A percentile compares a stretch with the other conserved stretches of the same genome.
phyloP scores from a whole-genome alignment of 1,140 invertebrate genomes.

The Rhysida immarginata region DNA sequence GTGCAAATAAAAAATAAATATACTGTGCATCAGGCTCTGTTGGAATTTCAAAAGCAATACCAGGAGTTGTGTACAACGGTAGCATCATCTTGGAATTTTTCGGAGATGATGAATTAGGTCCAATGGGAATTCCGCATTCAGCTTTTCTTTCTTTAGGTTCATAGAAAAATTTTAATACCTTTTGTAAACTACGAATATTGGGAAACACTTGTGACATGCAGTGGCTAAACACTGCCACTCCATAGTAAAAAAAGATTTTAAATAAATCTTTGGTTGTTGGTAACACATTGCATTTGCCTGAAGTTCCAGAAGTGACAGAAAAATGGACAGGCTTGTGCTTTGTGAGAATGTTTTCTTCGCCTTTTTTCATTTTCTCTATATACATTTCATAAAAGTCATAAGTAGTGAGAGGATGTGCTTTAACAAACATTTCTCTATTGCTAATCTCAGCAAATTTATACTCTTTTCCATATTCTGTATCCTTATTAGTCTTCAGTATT shows the following conservation, averaged over 20 bases:
- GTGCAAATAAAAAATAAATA: conserved; percentile 27
- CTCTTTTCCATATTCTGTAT: conserved; percentile 24
- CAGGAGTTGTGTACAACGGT: conserved; percentile 24
- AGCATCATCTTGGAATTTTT: conserved; percentile 24
- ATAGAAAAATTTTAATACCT: conserved; percentile 27
- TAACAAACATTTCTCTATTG: conserved; percentile 20
- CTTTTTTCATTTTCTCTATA: conserved; percentile 24
- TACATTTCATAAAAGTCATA: conserved; percentile 24
- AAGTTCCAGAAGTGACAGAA: conserved; percentile 29
- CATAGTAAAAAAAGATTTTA: conserved; percentile 22
- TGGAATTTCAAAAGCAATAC: conserved; percentile 18
- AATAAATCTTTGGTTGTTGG: conserved; percentile 11
- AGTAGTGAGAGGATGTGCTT: conserved; percentile 22
- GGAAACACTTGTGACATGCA: conserved; percentile 21
- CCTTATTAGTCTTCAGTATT: background rate
- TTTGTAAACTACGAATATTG: conserved; percentile 18
- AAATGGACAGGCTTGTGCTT: conserved; percentile 21
- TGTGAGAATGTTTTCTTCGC: conserved; percentile 23
- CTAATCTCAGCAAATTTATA: conserved; percentile 23
- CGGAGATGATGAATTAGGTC: conserved; percentile 28
- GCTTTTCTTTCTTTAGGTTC: conserved; percentile 22
- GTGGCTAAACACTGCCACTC: conserved; percentile 21
- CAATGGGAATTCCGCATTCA: conserved; percentile 22
- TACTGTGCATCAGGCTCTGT: conserved; percentile 27
- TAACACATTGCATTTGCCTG: conserved; percentile 23